Evolutionary conservation across 2,113 vertebrate species (phyloP).

Genomic region (Cynoglossus semilaevis): DNA sequence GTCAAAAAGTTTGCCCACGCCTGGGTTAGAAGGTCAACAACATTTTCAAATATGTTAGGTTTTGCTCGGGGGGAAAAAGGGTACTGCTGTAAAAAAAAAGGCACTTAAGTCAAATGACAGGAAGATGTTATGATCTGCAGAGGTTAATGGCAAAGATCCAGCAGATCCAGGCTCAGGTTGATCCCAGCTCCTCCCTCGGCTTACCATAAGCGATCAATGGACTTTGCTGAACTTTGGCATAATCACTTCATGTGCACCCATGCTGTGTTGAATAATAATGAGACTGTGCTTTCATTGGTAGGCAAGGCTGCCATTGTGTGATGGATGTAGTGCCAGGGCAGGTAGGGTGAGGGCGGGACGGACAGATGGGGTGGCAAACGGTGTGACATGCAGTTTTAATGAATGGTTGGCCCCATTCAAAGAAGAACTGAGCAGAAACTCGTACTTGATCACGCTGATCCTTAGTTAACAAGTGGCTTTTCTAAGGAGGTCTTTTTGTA

Average conservation of each 20-base stretch:
- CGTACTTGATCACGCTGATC: not conserved
- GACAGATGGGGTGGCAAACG: slow-evolving; percentile 27
- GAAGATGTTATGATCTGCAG: not conserved
- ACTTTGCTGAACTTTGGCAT: slow-evolving; percentile 34
- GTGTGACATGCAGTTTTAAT: slow-evolving; percentile 5
- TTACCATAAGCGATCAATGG: slow-evolving; percentile 51
- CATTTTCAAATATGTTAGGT: too few relatives aligned
- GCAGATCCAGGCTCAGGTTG: slow-evolving; percentile 12
- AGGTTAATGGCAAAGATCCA: slow-evolving; percentile 7
- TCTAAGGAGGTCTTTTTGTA: too few relatives aligned
- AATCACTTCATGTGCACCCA: slow-evolving; percentile 39
- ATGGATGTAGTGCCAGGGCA: slow-evolving; percentile 37
- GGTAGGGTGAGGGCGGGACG: slow-evolving; percentile 5
- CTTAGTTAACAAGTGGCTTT: not conserved
- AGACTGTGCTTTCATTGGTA: not conserved
- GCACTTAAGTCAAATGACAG: not conserved
- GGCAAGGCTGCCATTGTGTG: slow-evolving; percentile 19
- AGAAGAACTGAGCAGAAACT: not conserved
- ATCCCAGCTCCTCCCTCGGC: slow-evolving; percentile 28
- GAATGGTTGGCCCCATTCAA: not conserved
- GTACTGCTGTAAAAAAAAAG: not conserved
- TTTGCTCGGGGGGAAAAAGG: too few relatives aligned
- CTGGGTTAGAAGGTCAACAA: too few relatives aligned
- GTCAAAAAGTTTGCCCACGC: too few relatives aligned
- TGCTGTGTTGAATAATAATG: slow-evolving; percentile 50